Percentiles rank a stretch among this genome's conserved stretches.
These are phyloP conservation scores for Pseudobourletiella spinata DNA, from an alignment of 1,140 invertebrate genomes.

Conservation along the genomic window DNA sequence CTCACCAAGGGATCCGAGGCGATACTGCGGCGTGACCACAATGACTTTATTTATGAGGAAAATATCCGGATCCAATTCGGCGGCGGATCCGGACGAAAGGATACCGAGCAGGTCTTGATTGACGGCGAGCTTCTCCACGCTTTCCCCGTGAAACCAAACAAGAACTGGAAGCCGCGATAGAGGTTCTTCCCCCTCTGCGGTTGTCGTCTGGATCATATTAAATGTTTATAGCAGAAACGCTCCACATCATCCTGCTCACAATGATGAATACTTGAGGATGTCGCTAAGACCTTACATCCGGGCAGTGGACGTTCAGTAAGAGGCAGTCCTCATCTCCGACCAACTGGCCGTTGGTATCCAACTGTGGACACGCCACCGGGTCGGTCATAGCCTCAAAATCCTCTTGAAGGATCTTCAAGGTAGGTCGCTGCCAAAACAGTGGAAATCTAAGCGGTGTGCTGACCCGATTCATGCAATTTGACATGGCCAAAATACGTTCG, in stretches of 20 bases:
- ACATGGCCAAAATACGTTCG: not conserved
- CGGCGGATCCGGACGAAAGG: slow-evolving; percentile 53
- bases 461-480: not conserved
- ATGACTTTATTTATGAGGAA: slow-evolving; percentile 68
- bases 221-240: not conserved
- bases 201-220: not conserved
- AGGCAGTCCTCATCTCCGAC: slow-evolving; percentile 49
- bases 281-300: slow-evolving; percentile 36
- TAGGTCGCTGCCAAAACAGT: slow-evolving; percentile 20
- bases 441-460: not conserved
- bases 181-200: not conserved
- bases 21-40: slow-evolving; percentile 92
- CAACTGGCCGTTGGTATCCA: slow-evolving; percentile 19
- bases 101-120: slow-evolving; percentile 84
- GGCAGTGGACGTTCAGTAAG: slow-evolving; percentile 47
- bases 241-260: not conserved
- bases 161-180: slow-evolving; percentile 56
- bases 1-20: slow-evolving; percentile 90
- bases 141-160: slow-evolving; percentile 89
- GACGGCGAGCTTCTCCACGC: slow-evolving; percentile 67
- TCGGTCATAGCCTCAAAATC: slow-evolving; percentile 15
- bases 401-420: slow-evolving; percentile 1
- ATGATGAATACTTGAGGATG: not conserved
- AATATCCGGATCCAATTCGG: slow-evolving; percentile 16
- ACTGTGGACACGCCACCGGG: slow-evolving; percentile 24